Evolutionary conservation across 35 echinoderm and acorn worm genomes (phyloP), one percentile per base, ranked within the genome.

Genomic region (Apostichopus californicus): DNA sequence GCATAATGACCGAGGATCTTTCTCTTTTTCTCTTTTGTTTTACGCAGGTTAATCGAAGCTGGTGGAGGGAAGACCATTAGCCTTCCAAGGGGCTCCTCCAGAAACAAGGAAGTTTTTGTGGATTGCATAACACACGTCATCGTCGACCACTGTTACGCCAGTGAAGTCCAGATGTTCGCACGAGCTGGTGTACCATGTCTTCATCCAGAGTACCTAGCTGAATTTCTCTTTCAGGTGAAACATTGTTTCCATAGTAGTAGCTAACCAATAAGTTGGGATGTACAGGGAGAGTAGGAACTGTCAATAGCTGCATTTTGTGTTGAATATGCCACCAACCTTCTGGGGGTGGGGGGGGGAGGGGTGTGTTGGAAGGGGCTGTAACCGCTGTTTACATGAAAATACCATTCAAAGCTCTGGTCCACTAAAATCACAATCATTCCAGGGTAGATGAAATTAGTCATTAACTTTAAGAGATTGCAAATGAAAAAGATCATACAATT

Each of bases 201-300:
- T 6, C 57, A 77, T 15, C 97, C 97, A 72, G 97, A 96, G 13
- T 98, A 91, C 64, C 82, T 98, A 54, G 97, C 94, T 11, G 97
- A 98, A 54, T 79, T 83, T 83, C 60, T 98, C 13, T 94, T 98
- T 93, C 22, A 98, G 95, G 97, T 96, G 82, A 68, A 79, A n/a
- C 3, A 11, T 54, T 81, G 12, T 25, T 52, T 46, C 34, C 34
- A 46, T 46, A 46, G 34, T 46, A 46, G 34, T 46, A 46, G 34
- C 34, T 46, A 46, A 46, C 34, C 34, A 46, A 46, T 46, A 46
- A 46, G 34, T 46, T 46, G 34, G 1, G 3, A 46, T 46, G 1
- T 46, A 46, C 34, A 46, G 34, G 34, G 34, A 46, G 2, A 46
- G 34, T 46, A 46, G 34, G 34, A 46, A 46, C 34, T 46, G 34